These are phyloP conservation scores for Luperina nickerlii DNA, from an alignment of 2,888 invertebrate species.

Conservation along the genomic window DNA sequence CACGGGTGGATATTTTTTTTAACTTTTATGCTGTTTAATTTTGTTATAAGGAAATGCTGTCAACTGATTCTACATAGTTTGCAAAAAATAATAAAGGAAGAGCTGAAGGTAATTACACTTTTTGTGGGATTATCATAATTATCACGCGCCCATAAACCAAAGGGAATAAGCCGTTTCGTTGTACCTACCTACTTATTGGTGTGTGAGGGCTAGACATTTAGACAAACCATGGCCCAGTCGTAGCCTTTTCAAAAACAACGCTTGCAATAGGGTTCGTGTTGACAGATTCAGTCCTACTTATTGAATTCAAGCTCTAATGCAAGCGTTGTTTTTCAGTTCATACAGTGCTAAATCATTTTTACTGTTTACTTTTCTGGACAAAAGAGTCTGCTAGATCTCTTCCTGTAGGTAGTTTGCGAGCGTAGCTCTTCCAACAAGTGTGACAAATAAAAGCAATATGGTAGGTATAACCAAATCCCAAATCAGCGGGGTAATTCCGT, in stretches of 20 bases:
- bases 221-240: not conserved
- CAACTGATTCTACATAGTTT: not conserved
- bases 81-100: not conserved
- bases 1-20: conserved; percentile 71
- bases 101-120: not conserved
- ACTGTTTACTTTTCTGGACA: not conserved
- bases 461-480: not conserved
- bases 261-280: not conserved
- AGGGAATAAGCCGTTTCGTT: not conserved
- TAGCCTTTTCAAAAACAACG: not conserved
- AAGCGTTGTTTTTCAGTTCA: too few relatives aligned
- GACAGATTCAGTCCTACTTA: not conserved
- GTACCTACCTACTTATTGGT: not conserved
- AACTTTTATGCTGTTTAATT: conserved; percentile 19
- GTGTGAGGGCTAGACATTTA: too few relatives aligned
- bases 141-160: not conserved
- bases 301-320: not conserved
- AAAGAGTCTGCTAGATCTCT: not conserved
- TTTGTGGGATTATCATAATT: not conserved
- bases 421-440: not conserved
- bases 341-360: not conserved
- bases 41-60: not conserved
- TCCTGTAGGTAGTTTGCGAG: not conserved
- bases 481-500: not conserved
- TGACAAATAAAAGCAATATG: not conserved